Evolutionary conservation across 2,797 vertebrate species (phyloP), one percentile per base, ranked within the genome.

Genomic region (Sebastes hubbsi): DNA sequence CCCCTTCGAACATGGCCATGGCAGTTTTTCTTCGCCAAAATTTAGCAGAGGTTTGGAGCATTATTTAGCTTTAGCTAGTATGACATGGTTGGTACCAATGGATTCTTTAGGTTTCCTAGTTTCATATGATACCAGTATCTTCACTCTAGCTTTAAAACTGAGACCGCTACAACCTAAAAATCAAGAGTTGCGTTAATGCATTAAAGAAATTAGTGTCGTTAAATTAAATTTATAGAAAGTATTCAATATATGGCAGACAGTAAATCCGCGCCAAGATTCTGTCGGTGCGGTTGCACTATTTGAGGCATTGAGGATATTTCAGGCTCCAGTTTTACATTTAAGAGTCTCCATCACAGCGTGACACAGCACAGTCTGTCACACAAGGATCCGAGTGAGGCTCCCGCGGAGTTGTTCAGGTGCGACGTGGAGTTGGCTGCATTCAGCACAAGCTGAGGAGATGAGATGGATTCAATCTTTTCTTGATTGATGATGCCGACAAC

Each of bases 401-500:
- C 56, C 0, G n/a, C 14, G 6, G 49, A 32, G 25, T 5, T 66
- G 49, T 32, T 70, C 7, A 2, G 65, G 42, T 56, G 38, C 66
- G 46, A 70, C 54, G n/a, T 49, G 0, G 0, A 58, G 65, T 20
- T 56, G 34, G 52, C 64, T 56, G 4, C 55, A n/a, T 20, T 13
- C 72, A 12, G 42, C 67, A 22, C 9, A 10, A 38, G 54, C 42
- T n/a, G 55, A 55, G 56, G 60, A 67, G 68, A 75, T 20, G 72
- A 76, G 54, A 73, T 60, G 67, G 55, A 77, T 67, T 60, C 68
- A 69, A 2, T 68, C 7, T 36, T 54, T 5, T 29, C 10, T 4
- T 81, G 78, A 86, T 72, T 75, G 72, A 78, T 80, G 70, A 69
- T 20, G 32, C 29, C 65, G 66, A 78, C 70, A 80, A 46, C 73